Evolutionary conservation across 2,797 vertebrate genomes (phyloP).

Genomic region (Nyctalus aviator): DNA sequence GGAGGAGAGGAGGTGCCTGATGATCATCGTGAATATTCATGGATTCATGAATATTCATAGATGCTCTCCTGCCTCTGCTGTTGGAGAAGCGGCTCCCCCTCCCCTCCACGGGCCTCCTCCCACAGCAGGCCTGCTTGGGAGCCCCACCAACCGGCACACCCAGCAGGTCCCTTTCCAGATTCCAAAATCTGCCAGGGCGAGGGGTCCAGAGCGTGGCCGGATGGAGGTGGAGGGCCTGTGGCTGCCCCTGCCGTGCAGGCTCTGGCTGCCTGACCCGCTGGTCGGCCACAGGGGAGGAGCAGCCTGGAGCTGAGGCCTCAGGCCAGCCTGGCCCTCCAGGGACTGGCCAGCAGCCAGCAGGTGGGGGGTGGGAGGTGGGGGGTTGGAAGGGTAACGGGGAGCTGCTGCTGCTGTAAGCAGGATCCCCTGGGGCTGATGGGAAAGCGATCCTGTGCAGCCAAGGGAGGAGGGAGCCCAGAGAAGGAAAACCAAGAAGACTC

Average conservation of each 20-base stretch:
- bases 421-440: neutral
- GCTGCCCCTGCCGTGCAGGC: neutral
- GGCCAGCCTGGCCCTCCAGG: neutral
- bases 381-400: no score
- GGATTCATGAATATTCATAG: constrained; percentile 25
- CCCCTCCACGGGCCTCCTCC: neutral
- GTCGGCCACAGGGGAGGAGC: neutral
- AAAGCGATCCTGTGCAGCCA: neutral
- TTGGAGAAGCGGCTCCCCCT: neutral
- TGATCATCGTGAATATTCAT: neutral
- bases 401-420: neutral
- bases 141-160: neutral
- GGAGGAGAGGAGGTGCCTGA: neutral
- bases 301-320: neutral
- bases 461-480: fast-evolving
- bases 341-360: neutral
- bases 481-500: neutral
- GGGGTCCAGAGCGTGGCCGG: neutral
- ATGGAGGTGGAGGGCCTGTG: neutral
- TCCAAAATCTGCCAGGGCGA: neutral
- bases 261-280: neutral
- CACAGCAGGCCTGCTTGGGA: neutral
- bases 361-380: no score
- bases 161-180: neutral
- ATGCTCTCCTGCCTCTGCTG: neutral